Evolutionary conservation across 2,888 invertebrate genomes (phyloP).

Genomic region (Antitype chi): DNA sequence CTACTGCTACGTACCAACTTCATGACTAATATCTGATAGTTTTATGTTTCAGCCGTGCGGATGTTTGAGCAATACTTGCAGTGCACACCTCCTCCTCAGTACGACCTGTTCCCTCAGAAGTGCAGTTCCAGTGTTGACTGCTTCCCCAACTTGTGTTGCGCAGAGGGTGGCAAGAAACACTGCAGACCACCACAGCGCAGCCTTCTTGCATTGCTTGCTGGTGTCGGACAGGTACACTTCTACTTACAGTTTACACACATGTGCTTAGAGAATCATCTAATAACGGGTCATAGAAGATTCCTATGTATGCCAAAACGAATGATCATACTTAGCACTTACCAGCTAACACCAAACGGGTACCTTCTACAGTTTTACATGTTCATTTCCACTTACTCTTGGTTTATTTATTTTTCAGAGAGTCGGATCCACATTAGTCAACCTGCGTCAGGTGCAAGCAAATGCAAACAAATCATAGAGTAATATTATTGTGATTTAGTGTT

Average conservation of each 20-base stretch:
- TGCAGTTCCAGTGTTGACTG: conserved; percentile 94
- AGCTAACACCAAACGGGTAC: not conserved
- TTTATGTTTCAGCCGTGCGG: conserved; percentile 80
- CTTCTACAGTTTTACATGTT: not conserved
- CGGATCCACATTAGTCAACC: conserved; percentile 79
- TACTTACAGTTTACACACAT: not conserved
- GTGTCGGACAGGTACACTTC: conserved; percentile 89
- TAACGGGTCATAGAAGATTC: not conserved
- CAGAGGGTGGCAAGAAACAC: conserved; percentile 93
- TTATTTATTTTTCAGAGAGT: conserved; percentile 82
- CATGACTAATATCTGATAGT: not conserved
- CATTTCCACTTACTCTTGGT: conserved; percentile 10
- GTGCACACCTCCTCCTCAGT: conserved; percentile 93
- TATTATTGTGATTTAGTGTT: conserved; percentile 52
- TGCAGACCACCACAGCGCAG: conserved; percentile 94
- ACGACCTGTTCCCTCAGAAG: conserved; percentile 93
- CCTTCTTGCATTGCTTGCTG: conserved; percentile 92
- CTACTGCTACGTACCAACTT: not conserved
- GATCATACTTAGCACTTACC: not conserved
- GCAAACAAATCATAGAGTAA: conserved; percentile 70
- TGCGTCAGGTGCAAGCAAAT: conserved; percentile 75
- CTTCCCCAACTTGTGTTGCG: conserved; percentile 95
- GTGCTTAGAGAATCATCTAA: not conserved
- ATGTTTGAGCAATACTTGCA: conserved; percentile 93
- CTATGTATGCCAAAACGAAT: not conserved